Evolutionary conservation across 2,113 vertebrate genomes (phyloP), one percentile per base, ranked within the genome.

Genomic region (Pangasianodon hypophthalmus): DNA sequence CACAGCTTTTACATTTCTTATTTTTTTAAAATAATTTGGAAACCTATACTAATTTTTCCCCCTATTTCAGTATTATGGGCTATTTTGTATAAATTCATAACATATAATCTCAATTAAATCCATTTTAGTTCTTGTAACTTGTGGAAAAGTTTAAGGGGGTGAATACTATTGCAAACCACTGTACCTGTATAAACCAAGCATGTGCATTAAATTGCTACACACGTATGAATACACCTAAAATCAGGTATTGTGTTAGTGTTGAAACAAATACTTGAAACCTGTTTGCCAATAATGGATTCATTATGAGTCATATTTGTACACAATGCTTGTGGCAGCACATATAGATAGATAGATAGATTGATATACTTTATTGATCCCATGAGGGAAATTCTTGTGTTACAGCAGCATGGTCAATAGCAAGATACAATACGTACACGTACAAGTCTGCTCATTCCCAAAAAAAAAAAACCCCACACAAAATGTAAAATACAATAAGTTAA

Each of bases 281-380:
- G 37, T 52, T n/a, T 4, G 48, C 9, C 13, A 52, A n/a, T 32
- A 54, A 52, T 54, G 14, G 7, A 21, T 46, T 75, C 5, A 75
- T 77, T 26, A 48, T 50, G 16, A 81, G 26, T 80, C 26, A 82
- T 19, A 0, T 56, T 37, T 73, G n/a, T 2, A 13, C 8, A 75
- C 6, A 88, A 85, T 90, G 89, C 91, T 93, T 93, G 91, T 50
- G 81, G 91, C 90, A 90, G 88, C 71, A 92, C 87, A 90, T 54
- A n/a, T n/a, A n/a, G n/a, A n/a, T n/a, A n/a, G n/a, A n/a, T n/a
- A n/a, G n/a, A n/a, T n/a, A n/a, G n/a, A n/a, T n/a, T n/a, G n/a
- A n/a, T n/a, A n/a, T n/a, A n/a, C n/a, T n/a, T n/a, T n/a, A n/a
- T n/a, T n/a, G n/a, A n/a, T n/a, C n/a, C n/a, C n/a, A n/a, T n/a